Evolutionary conservation across 2,888 invertebrate species (phyloP).

Genomic region (Autographa gamma): DNA sequence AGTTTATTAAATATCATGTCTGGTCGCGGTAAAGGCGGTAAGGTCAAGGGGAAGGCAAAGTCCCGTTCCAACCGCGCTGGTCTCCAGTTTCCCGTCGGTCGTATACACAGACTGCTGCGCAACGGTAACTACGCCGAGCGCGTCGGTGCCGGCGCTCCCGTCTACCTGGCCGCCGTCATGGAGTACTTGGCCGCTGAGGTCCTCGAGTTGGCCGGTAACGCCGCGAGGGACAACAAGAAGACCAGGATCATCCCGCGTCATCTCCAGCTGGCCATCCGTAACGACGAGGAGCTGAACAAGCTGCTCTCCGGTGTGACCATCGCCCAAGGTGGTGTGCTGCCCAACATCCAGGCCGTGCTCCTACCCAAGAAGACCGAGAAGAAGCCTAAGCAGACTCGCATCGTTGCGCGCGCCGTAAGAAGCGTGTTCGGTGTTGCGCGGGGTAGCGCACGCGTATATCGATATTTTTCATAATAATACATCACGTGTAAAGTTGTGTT

Average conservation of each 20-base stretch:
- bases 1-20: too few relatives aligned
- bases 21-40: too few relatives aligned
- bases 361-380: conserved; percentile 91
- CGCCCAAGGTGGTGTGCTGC: conserved; percentile 94
- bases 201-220: conserved; percentile 71
- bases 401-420: neutral
- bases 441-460: too few relatives aligned
- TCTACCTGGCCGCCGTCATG: conserved; percentile 82
- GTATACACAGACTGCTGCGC: conserved; percentile 80
- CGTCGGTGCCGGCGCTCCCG: conserved; percentile 72
- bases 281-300: conserved; percentile 94
- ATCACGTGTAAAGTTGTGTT: too few relatives aligned
- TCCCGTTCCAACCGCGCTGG: conserved; percentile 86
- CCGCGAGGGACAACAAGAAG: conserved; percentile 87
- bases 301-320: conserved; percentile 93
- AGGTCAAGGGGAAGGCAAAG: conserved; percentile 69
- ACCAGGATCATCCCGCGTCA: conserved; percentile 91
- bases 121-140: conserved; percentile 89
- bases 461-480: too few relatives aligned
- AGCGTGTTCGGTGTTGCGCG: too few relatives aligned
- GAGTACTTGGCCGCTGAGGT: too few relatives aligned
- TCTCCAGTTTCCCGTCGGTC: conserved; percentile 87
- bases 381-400: conserved; percentile 44
- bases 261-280: conserved; percentile 92
- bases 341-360: conserved; percentile 93